Conservation (phyloP, 53 echinoderm and acorn worm genomes). For the Echinometra lucunter region DNA sequence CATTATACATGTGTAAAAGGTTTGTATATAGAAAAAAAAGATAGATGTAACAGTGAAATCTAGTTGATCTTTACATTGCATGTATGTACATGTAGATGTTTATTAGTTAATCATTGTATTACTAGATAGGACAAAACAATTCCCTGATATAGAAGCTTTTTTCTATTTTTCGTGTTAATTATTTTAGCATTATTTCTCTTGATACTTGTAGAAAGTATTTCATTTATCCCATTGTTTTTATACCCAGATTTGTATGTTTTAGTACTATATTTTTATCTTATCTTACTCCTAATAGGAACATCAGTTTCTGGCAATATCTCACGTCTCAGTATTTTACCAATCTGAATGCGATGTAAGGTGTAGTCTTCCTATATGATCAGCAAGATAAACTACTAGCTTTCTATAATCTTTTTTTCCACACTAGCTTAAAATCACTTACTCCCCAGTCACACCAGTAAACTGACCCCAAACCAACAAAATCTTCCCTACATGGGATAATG, state of each 20-base stretch:
- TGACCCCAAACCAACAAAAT: no score
- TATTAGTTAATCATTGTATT: neutral
- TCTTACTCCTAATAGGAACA: conserved; percentile 41
- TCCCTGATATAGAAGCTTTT: neutral
- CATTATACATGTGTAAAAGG: neutral
- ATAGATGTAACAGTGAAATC: neutral
- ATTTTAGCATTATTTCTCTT: neutral
- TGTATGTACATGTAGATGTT: neutral
- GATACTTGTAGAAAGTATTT: neutral
- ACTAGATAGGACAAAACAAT: neutral
- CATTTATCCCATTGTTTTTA: neutral
- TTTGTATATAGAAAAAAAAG: no score
- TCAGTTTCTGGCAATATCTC: conserved; percentile 62
- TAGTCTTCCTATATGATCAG: neutral
- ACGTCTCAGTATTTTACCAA: conserved; percentile 65
- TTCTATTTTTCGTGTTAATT: neutral
- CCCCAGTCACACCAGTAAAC: no score
- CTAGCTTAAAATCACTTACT: neutral
- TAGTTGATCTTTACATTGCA: neutral
- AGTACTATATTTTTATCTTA: conserved; percentile 21
- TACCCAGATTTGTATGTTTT: neutral
- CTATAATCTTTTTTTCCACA: neutral
- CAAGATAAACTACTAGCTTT: neutral
- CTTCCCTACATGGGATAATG: no score
- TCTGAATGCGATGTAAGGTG: conserved; percentile 52